phyloP scores from a whole-genome alignment of 2,113 vertebrate species.

The Saiga tatarica region DNA sequence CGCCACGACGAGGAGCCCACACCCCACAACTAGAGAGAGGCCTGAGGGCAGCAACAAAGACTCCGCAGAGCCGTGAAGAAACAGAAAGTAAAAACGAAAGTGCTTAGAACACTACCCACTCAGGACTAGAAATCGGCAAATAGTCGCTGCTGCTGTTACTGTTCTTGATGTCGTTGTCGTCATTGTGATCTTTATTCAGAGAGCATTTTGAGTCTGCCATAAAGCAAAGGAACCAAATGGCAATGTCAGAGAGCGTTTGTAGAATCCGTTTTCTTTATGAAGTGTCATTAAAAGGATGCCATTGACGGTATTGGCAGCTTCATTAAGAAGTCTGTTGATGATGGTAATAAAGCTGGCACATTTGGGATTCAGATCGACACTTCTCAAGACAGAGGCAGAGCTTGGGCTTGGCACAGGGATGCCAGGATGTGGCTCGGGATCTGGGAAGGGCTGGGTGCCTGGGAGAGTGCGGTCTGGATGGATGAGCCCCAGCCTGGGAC shows the following conservation, averaged over 20 bases:
- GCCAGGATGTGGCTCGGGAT: background rate
- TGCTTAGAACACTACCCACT: background rate
- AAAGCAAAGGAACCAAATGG: constrained; percentile 20
- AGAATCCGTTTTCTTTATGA: background rate
- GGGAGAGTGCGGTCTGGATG: rapidly evolving
- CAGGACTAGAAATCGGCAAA: background rate
- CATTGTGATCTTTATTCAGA: background rate
- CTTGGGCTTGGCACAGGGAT: background rate
- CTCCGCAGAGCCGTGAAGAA: background rate
- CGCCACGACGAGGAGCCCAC: background rate
- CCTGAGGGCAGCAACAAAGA: background rate
- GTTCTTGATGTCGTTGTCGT: background rate
- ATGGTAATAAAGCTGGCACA: constrained; percentile 65
- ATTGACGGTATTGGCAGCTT: constrained; percentile 64
- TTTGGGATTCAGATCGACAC: constrained; percentile 63
- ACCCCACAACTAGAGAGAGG: background rate
- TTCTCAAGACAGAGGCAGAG: constrained; percentile 58
- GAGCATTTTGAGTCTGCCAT: background rate
- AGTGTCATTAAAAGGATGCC: constrained; percentile 60
- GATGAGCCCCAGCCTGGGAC: background rate
- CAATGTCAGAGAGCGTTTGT: background rate
- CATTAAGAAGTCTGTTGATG: constrained; percentile 64
- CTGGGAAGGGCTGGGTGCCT: background rate
- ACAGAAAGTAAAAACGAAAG: background rate
- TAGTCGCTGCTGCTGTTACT: background rate